phyloP scores from a whole-genome alignment of 2,888 invertebrate species.

The Aradus depressus region DNA sequence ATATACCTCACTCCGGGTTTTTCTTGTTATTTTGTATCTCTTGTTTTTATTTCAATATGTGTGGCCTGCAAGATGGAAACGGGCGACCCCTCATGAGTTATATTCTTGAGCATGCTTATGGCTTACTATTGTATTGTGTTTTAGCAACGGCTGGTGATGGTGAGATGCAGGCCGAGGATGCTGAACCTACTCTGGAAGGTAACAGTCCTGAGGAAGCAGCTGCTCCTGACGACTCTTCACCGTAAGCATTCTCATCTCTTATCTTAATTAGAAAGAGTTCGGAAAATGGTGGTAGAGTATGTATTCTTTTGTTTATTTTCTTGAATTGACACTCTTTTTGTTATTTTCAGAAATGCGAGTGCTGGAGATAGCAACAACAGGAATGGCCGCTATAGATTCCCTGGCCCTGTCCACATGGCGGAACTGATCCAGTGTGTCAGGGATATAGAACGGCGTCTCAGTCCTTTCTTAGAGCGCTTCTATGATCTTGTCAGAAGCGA shows the following conservation, averaged over 20 bases:
- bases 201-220: constrained; percentile 11
- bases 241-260: constrained; percentile 2
- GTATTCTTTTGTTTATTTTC: background rate
- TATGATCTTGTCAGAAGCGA: constrained; percentile 50
- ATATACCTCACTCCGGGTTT: no score
- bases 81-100: no score
- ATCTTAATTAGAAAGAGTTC: background rate
- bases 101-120: no score
- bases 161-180: constrained; percentile 15
- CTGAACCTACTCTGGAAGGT: constrained; percentile 12
- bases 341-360: constrained; percentile 9
- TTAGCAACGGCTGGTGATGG: constrained; percentile 13
- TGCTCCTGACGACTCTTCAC: constrained; percentile 9
- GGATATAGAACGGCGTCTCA: constrained; percentile 47
- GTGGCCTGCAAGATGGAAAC: no score
- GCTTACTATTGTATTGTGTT: no score
- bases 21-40: no score
- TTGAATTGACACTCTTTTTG: background rate
- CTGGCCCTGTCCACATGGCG: constrained; percentile 26
- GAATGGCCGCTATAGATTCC: constrained; percentile 19
- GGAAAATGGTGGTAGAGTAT: background rate
- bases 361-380: constrained; percentile 13
- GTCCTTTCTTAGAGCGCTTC: constrained; percentile 54
- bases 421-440: constrained; percentile 43
- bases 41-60: no score